phyloP scores from a whole-genome alignment of 2,888 invertebrate species.

The Rapana venosa region DNA sequence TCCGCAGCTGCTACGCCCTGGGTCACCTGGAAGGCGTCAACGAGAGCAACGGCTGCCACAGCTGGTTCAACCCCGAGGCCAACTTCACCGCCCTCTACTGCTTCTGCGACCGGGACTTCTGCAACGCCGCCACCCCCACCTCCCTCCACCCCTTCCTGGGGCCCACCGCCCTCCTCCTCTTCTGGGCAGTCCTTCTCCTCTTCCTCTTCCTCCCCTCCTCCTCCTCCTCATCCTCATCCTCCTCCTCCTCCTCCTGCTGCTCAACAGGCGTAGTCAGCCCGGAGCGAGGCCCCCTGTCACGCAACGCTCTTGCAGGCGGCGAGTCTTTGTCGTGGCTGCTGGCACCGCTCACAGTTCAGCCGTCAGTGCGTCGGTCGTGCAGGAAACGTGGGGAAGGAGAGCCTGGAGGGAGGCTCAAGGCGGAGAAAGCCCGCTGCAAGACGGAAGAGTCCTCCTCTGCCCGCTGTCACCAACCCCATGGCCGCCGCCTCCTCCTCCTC shows the following conservation, averaged over 20 bases:
- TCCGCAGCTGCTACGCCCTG: slow-evolving; percentile 59
- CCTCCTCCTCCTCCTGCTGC: no score
- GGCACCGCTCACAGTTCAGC: no score
- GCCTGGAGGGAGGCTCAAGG: background rate
- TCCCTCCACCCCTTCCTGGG: background rate
- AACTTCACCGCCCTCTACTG: slow-evolving; percentile 63
- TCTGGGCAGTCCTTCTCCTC: background rate
- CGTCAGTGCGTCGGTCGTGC: background rate
- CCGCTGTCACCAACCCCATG: background rate
- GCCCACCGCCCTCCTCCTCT: background rate
- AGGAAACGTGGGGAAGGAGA: background rate
- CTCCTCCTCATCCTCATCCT: background rate
- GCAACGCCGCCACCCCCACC: slow-evolving; percentile 52
- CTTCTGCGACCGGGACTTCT: slow-evolving; percentile 65
- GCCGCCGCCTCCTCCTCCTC: no score
- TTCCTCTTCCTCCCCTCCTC: background rate
- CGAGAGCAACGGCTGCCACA: slow-evolving; percentile 62
- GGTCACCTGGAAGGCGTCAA: slow-evolving; percentile 59
- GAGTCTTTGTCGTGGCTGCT: no score
- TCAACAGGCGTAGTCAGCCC: background rate
- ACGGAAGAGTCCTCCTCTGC: background rate
- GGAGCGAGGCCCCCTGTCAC: background rate
- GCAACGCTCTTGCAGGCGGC: background rate
- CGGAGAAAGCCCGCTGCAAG: background rate
- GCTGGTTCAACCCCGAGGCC: slow-evolving; percentile 53